A percentile compares a stretch with the other conserved stretches of the same genome.
Conservation (phyloP, 2,113 vertebrate genomes). For the Gnathonemus echidnorhynchus region DNA sequence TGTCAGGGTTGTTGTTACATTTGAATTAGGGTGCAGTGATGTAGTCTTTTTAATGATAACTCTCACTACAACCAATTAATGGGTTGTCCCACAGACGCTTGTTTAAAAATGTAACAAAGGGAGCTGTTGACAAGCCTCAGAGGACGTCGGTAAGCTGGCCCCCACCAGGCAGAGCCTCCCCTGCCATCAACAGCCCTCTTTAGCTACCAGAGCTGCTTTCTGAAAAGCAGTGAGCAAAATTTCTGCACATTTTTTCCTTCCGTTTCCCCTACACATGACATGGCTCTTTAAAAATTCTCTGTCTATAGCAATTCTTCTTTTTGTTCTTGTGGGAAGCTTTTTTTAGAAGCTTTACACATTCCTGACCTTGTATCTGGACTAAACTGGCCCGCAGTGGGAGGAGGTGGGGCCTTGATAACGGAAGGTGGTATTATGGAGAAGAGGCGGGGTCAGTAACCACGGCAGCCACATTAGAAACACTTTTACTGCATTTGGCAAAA, state of each 20-base stretch:
- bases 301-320: conserved; percentile 50
- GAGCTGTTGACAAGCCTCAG: not conserved
- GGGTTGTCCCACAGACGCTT: not conserved
- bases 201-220: not conserved
- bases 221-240: not conserved
- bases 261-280: not conserved
- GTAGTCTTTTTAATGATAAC: conserved; percentile 14
- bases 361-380: conserved; percentile 73
- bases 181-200: not conserved
- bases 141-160: not conserved
- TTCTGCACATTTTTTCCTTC: not conserved
- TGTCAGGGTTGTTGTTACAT: conserved; percentile 22
- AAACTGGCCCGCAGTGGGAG: conserved; percentile 45
- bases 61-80: conserved; percentile 17
- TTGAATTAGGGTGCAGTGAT: not conserved
- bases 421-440: conserved; percentile 43
- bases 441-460: not conserved
- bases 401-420: not conserved
- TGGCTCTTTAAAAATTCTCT: conserved; percentile 64
- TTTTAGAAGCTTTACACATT: conserved; percentile 76
- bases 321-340: conserved; percentile 83
- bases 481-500: conserved; percentile 6
- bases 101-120: conserved; percentile 15
- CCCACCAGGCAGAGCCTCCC: not conserved
- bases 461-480: not conserved